Base-by-base conservation (phyloP, 2,113 vertebrate species). In the Daboia siamensis region DNA sequence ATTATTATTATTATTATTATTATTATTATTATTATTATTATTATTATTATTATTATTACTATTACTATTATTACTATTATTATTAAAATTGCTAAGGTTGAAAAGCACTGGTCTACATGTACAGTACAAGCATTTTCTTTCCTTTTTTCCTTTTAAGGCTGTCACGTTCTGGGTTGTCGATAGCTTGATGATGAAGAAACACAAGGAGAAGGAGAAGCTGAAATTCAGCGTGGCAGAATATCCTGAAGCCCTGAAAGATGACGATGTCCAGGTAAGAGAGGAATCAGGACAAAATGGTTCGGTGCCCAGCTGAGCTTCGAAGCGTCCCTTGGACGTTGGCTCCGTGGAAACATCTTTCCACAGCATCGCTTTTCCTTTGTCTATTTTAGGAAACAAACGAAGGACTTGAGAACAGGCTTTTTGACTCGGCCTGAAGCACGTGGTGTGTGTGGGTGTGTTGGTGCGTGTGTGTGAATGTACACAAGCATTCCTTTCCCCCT, bases 151-250 rank as follows among this genome's bases (percentile, higher is more conserved):
- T 69, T 91, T 54, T n/a, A 80, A 98, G 98, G 97, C 97, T 59
- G 93, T 98, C 94, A 98, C 98, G 98, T 98, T 98, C 96, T 98
- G 98, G 98, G 97, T 98, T 95, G 97, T 98, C 90, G 98, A 98
- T 97, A 98, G 97, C 87, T 96, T 98, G 96, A 98, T 96, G 95
- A 98, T 98, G 98, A 97, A 96, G 96, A 98, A 98, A 91, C 93
- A 96, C 51, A 98, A 98, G 96, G 97, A 95, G 87, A 96, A 95
- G 94, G 97, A 97, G 39, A 96, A 94, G 46, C 91, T 96, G 1
- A 94, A 96, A 74, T 39, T 93, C 90, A 95, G 3, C 94, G 96
- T 95, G 61, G 94, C 29, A 3, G 96, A 98, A 93, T 64, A 94
- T 26, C 85, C 95, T 91, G 94, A 6, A 0, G 86, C 93, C 92